Evolutionary conservation across 2,797 vertebrate species (phyloP).

Genomic region (Sebastes vulpes): DNA sequence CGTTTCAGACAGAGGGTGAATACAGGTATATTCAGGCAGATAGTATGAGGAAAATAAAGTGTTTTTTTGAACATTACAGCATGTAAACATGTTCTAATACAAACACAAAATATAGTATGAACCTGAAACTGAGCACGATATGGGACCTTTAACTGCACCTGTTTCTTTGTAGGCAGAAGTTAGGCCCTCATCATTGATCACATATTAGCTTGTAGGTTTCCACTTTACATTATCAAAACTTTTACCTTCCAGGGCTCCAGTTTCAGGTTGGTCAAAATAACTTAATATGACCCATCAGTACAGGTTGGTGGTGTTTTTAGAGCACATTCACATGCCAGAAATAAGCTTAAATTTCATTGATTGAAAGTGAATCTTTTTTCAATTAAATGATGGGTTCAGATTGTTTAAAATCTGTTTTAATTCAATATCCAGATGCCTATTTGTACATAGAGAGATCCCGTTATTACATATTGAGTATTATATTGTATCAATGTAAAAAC

Average conservation of each 20-base stretch:
- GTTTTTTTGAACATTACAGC: too few species aligned
- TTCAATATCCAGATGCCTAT: background rate
- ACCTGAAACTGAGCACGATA: too few species aligned
- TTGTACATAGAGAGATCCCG: too few species aligned
- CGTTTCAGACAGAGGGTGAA: too few species aligned
- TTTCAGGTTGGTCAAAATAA: background rate
- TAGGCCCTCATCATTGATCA: background rate
- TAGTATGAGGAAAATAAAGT: too few species aligned
- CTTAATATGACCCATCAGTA: background rate
- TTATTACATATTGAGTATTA: background rate
- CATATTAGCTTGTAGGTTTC: background rate
- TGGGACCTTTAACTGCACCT: background rate
- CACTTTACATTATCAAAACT: background rate
- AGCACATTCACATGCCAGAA: background rate
- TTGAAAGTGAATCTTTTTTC: background rate
- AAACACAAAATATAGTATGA: too few species aligned
- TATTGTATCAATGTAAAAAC: too few species aligned
- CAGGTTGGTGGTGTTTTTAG: background rate
- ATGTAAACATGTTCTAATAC: rapidly evolving
- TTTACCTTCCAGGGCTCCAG: background rate
- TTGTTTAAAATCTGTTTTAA: background rate
- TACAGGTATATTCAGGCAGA: too few species aligned
- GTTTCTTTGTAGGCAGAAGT: too few species aligned
- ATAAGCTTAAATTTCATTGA: background rate
- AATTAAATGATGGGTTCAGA: background rate